phyloP scores from a whole-genome alignment of 2,888 invertebrate species.

The Beris chalybata region DNA sequence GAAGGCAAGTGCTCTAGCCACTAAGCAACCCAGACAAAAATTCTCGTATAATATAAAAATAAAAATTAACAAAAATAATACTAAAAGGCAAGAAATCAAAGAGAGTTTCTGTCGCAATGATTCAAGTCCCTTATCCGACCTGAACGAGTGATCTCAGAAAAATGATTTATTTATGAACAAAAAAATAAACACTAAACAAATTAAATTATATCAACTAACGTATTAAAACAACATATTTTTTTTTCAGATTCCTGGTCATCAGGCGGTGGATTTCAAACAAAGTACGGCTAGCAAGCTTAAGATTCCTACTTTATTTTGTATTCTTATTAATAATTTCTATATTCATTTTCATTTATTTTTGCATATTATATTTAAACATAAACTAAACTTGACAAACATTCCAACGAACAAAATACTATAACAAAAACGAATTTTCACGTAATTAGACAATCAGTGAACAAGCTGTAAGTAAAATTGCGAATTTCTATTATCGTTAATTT shows the following conservation, averaged over 20 bases:
- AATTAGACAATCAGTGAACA: constrained; percentile 17
- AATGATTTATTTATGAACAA: too few species aligned
- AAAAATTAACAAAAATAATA: too few species aligned
- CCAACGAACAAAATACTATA: neutral
- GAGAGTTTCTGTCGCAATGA: too few species aligned
- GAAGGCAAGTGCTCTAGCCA: too few species aligned
- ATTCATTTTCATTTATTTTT: constrained; percentile 10
- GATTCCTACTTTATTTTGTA: constrained; percentile 21
- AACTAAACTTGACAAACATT: neutral
- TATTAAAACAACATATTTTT: too few species aligned
- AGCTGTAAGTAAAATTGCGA: constrained; percentile 21
- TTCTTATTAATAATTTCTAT: neutral
- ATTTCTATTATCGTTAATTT: neutral
- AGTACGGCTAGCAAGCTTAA: constrained; percentile 35
- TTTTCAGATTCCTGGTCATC: constrained; percentile 30
- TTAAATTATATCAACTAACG: too few species aligned
- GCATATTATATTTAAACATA: neutral
- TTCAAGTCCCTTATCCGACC: too few species aligned
- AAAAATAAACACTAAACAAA: too few species aligned
- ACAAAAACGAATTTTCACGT: neutral
- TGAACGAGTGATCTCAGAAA: too few species aligned
- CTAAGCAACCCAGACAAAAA: too few species aligned
- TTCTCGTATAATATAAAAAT: too few species aligned
- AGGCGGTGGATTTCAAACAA: constrained; percentile 26
- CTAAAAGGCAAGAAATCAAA: too few species aligned